phyloP scores from a whole-genome alignment of 2,113 vertebrate species.

The Eolophus roseicapilla region DNA sequence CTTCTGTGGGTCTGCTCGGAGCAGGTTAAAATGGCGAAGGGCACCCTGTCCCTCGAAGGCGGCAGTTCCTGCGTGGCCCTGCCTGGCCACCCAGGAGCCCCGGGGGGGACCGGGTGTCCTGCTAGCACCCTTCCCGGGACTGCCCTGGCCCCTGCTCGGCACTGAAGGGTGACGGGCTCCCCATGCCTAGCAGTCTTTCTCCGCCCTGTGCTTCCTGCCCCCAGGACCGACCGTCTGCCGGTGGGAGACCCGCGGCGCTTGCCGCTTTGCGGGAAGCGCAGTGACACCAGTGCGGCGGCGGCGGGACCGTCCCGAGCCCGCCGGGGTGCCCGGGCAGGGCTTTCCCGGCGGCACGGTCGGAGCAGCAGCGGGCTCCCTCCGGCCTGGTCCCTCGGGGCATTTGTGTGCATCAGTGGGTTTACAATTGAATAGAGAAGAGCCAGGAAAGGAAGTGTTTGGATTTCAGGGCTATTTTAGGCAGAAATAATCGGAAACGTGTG shows the following conservation, averaged over 20 bases:
- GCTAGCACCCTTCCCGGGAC: neutral
- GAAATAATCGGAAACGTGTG: neutral
- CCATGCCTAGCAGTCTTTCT: neutral
- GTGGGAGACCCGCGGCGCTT: neutral
- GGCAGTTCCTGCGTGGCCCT: neutral
- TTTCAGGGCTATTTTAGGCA: neutral
- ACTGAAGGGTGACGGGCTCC: neutral
- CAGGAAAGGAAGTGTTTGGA: neutral
- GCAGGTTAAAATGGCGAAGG: neutral
- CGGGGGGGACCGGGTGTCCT: neutral
- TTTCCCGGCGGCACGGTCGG: neutral
- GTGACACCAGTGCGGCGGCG: neutral
- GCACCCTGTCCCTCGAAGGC: neutral
- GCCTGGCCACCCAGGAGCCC: neutral
- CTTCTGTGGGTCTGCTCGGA: neutral
- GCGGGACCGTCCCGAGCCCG: neutral
- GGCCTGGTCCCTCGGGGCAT: neutral
- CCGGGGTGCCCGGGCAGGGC: too few relatives aligned
- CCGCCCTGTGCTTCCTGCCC: fast-evolving
- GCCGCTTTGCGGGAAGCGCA: neutral
- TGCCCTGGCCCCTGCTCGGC: neutral
- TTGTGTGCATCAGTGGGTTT: neutral
- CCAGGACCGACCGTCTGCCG: neutral
- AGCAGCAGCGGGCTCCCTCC: neutral
- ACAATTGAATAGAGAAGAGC: neutral